phyloP scores from a whole-genome alignment of 2,888 invertebrate species.

The Labia minor region DNA sequence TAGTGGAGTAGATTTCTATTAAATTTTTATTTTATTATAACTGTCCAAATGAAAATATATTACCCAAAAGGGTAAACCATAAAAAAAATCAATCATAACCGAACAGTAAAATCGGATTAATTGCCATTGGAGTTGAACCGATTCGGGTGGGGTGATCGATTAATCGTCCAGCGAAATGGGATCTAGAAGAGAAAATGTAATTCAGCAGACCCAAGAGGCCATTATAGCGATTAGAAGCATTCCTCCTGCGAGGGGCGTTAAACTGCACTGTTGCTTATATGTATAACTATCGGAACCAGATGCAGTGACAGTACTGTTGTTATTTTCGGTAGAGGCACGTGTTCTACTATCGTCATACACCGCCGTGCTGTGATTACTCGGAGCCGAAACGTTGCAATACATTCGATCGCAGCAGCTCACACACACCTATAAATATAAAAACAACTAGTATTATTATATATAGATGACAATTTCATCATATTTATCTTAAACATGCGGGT shows the following conservation, averaged over 20 bases:
- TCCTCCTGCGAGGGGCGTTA: not conserved
- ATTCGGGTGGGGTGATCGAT: not conserved
- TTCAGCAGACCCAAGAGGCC: not conserved
- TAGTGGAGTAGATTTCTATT: not conserved
- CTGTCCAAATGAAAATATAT: slow-evolving; percentile 13
- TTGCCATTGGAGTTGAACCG: not conserved
- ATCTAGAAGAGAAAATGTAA: not conserved
- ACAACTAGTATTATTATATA: not conserved
- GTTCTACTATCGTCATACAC: slow-evolving; percentile 41
- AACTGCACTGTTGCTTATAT: not conserved
- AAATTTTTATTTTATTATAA: not conserved
- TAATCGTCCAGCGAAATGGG: not conserved
- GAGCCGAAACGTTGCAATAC: slow-evolving; percentile 50
- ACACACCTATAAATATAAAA: slow-evolving; percentile 47
- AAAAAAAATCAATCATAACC: slow-evolving; percentile 2
- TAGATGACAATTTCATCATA: not conserved
- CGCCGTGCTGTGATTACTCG: slow-evolving; percentile 48
- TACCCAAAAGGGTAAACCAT: not conserved
- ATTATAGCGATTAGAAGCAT: not conserved
- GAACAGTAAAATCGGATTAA: not conserved
- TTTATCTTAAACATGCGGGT: no score
- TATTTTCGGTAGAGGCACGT: slow-evolving; percentile 27
- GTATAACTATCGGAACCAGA: not conserved
- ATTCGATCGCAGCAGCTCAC: slow-evolving; percentile 52
- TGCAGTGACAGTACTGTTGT: not conserved